These are phyloP conservation scores for Catharus bicknelli DNA, from an alignment of 2,113 vertebrate species.

Conservation along the genomic window DNA sequence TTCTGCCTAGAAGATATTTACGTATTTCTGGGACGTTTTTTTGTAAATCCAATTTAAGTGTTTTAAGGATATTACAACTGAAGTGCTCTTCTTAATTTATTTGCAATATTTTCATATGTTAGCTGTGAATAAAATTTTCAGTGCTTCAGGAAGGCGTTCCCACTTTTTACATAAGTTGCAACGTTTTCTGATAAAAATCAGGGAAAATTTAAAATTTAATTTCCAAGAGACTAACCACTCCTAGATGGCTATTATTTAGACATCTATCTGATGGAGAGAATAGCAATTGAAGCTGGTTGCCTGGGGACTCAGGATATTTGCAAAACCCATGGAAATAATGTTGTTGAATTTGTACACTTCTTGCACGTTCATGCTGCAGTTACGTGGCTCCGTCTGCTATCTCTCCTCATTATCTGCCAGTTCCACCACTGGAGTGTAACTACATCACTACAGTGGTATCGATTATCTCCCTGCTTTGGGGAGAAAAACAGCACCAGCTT, in stretches of 20 bases:
- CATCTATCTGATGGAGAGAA: not conserved
- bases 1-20: not conserved
- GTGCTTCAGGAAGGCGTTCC: not conserved
- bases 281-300: not conserved
- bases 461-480: not conserved
- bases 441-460: not conserved
- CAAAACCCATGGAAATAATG: not conserved
- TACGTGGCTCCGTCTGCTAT: not conserved
- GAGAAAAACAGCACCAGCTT: not conserved
- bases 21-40: not conserved
- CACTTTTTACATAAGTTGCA: not conserved
- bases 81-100: not conserved
- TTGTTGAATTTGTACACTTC: not conserved
- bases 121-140: not conserved
- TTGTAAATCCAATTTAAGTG: not conserved
- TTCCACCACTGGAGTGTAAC: not conserved
- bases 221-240: not conserved
- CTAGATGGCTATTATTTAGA: not conserved
- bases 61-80: not conserved
- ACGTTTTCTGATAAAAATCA: slow-evolving; percentile 2
- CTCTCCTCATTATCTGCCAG: slow-evolving; percentile 16
- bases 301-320: slow-evolving; percentile 5
- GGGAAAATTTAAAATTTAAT: not conserved
- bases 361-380: not conserved
- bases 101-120: not conserved